Conservation (phyloP, 2,113 vertebrate species). For the Myrmecophaga tridactyla region DNA sequence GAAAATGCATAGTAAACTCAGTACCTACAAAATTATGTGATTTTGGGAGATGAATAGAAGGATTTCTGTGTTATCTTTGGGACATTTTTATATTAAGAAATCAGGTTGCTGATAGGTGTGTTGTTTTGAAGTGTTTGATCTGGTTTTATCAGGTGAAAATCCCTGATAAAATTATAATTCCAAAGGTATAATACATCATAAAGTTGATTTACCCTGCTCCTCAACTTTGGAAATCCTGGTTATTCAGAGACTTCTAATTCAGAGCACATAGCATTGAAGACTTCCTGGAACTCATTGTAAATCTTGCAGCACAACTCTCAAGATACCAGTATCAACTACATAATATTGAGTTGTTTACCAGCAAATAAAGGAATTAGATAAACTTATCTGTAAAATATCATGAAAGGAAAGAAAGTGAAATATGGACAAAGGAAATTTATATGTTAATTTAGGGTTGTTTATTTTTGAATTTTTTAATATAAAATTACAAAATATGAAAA, state of each 20-base stretch:
- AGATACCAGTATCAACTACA: not conserved
- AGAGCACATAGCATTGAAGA: constrained; percentile 20
- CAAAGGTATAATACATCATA: not conserved
- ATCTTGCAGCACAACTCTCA: constrained; percentile 32
- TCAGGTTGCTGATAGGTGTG: not conserved
- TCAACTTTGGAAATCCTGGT: constrained; percentile 35
- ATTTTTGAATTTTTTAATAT: constrained; percentile 54
- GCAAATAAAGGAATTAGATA: constrained; percentile 65
- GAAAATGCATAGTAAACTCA: not conserved
- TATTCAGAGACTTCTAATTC: constrained; percentile 39
- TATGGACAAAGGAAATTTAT: constrained; percentile 25
- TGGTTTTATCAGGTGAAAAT: constrained; percentile 15
- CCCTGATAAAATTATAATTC: constrained; percentile 22
- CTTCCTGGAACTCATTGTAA: constrained; percentile 37
- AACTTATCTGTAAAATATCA: constrained; percentile 40
- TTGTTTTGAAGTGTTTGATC: constrained; percentile 35
- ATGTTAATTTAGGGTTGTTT: constrained; percentile 38
- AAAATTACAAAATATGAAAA: constrained; percentile 32
- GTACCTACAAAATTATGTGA: not conserved
- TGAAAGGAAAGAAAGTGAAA: constrained; percentile 51
- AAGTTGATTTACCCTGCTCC: not conserved
- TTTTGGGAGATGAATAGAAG: not conserved
- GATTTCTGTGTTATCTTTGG: not conserved
- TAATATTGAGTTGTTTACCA: constrained; percentile 27
- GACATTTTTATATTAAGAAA: constrained; percentile 16